phyloP scores from a whole-genome alignment of 2,113 vertebrate genomes.

The Cinclus mexicanus region DNA sequence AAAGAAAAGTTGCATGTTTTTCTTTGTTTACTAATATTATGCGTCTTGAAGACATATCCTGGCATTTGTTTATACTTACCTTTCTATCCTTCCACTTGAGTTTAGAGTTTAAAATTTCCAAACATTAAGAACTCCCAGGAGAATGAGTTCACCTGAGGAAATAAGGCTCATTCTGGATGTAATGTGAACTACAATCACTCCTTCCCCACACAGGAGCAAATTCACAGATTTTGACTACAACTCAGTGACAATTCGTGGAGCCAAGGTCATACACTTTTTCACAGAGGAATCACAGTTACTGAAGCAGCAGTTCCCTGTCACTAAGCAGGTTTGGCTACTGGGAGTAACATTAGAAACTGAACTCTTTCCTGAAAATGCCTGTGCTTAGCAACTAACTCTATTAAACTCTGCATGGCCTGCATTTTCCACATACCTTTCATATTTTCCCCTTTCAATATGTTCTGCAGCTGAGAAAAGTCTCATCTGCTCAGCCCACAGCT shows the following conservation, averaged over 20 bases:
- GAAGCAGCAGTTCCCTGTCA: not conserved
- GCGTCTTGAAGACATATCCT: not conserved
- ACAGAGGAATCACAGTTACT: not conserved
- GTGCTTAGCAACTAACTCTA: not conserved
- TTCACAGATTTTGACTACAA: not conserved
- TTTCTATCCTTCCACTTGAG: not conserved
- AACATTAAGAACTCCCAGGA: not conserved
- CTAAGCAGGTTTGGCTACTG: not conserved
- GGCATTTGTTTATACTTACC: not conserved
- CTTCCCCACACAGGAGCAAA: not conserved
- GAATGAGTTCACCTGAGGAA: not conserved
- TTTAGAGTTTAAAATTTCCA: not conserved
- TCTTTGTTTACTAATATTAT: not conserved
- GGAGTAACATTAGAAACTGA: not conserved
- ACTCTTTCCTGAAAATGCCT: not conserved
- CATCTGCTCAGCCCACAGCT: not conserved
- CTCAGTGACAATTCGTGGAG: not conserved
- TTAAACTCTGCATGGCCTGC: not conserved
- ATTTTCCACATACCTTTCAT: conserved; percentile 40
- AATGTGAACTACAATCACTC: not conserved
- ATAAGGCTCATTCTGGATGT: not conserved
- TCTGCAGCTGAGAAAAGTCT: conserved; percentile 22
- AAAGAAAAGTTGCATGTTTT: not conserved
- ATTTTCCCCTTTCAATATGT: conserved; percentile 41
- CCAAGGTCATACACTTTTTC: not conserved